phyloP scores from a whole-genome alignment of 2,888 invertebrate species.

The Ryuthela nishihirai region DNA sequence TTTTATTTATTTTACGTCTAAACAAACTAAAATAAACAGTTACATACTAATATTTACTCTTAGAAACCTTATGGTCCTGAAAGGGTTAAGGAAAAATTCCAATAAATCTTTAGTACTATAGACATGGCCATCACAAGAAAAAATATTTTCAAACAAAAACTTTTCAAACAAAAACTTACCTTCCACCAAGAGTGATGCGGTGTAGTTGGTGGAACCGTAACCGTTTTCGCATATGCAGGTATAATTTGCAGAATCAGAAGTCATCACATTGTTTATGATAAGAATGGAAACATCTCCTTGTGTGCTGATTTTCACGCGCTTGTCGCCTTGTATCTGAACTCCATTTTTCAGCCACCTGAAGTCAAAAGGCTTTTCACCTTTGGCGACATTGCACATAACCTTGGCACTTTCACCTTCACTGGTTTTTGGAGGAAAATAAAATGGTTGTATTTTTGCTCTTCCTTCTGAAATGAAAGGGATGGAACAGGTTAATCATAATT shows the following conservation, averaged over 20 bases:
- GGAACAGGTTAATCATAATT: no score
- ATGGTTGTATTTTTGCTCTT: conserved; percentile 63
- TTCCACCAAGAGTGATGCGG: conserved; percentile 14
- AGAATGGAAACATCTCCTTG: conserved; percentile 29
- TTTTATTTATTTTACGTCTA: no score
- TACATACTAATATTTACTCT: no score
- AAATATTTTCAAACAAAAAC: no score
- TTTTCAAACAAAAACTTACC: conserved; percentile 6
- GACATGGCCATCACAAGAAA: no score
- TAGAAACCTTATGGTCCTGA: no score
- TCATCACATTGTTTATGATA: conserved; percentile 15
- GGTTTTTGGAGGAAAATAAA: conserved; percentile 74
- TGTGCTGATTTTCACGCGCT: conserved; percentile 11
- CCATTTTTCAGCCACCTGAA: conserved; percentile 29
- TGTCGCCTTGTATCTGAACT: neutral
- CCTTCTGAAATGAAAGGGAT: conserved; percentile 27
- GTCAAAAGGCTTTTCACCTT: conserved; percentile 15
- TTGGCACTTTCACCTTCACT: conserved; percentile 78
- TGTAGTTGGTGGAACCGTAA: conserved; percentile 4
- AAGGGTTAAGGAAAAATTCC: no score
- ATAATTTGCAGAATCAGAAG: conserved; percentile 30
- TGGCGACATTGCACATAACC: conserved; percentile 70
- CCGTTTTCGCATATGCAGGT: conserved; percentile 25
- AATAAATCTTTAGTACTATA: no score
- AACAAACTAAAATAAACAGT: no score